These are phyloP conservation scores for Eulemur albifrons DNA, from an alignment of 2,797 vertebrate species.

Conservation along the genomic window DNA sequence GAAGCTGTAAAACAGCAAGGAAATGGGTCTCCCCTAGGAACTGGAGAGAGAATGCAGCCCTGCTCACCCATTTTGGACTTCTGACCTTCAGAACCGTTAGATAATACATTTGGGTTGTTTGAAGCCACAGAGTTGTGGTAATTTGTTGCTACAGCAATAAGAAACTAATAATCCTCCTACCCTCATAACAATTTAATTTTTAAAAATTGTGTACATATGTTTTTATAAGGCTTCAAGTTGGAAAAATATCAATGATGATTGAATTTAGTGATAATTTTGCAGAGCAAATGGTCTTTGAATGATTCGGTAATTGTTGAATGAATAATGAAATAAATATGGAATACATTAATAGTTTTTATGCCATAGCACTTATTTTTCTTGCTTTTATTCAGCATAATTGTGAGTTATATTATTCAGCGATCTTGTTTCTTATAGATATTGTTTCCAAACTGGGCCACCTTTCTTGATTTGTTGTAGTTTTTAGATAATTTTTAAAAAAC, in stretches of 20 bases:
- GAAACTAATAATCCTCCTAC: not conserved
- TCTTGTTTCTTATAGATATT: not conserved
- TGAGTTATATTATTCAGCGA: not conserved
- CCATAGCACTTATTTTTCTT: conserved; percentile 6
- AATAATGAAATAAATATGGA: not conserved
- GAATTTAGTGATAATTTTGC: conserved; percentile 33
- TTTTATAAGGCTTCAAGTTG: not conserved
- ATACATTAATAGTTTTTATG: conserved; percentile 15
- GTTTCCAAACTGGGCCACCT: not conserved
- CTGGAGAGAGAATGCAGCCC: not conserved
- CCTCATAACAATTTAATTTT: not conserved
- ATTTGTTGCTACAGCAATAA: not conserved
- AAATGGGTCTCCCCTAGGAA: not conserved
- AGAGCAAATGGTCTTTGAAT: not conserved
- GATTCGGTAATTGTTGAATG: not conserved
- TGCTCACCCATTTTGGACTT: not conserved
- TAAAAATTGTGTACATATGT: not conserved
- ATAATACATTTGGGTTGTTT: not conserved
- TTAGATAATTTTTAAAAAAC: not conserved
- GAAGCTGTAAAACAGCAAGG: not conserved
- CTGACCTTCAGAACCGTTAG: not conserved
- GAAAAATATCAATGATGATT: not conserved
- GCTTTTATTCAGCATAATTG: not conserved
- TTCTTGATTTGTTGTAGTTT: conserved; percentile 31
- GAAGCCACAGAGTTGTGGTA: not conserved